phyloP scores from a whole-genome alignment of 1,140 invertebrate species.

The Monomorium pharaonis region DNA sequence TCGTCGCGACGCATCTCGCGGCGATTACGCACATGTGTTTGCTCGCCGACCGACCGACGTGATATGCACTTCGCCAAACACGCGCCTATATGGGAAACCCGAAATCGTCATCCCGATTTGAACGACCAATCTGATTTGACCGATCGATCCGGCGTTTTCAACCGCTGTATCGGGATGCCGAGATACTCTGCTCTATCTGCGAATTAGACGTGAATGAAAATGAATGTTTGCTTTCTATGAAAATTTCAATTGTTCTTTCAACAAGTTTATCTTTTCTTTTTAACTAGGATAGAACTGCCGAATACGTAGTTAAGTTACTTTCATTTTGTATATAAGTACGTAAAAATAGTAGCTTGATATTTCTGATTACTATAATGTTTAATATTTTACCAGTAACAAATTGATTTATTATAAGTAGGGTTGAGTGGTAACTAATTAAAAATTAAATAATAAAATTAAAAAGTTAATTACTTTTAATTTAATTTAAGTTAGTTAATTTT shows the following conservation, averaged over 20 bases:
- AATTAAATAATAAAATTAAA: too few species aligned
- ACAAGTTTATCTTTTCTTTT: too few species aligned
- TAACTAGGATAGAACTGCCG: too few species aligned
- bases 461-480: too few species aligned
- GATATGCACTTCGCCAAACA: constrained; percentile 17
- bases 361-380: too few species aligned
- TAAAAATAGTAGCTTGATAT: too few species aligned
- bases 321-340: too few species aligned
- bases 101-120: constrained; percentile 26
- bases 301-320: too few species aligned
- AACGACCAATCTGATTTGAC: constrained; percentile 10
- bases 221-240: neutral
- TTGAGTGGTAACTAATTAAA: too few species aligned
- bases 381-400: too few species aligned
- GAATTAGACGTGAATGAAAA: constrained; percentile 15
- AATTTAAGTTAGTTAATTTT: too few species aligned
- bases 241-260: neutral
- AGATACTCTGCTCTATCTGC: neutral
- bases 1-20: neutral
- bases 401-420: too few species aligned
- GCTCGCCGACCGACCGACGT: neutral
- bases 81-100: neutral
- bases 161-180: neutral
- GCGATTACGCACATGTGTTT: constrained; percentile 19
- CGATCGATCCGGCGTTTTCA: constrained; percentile 1